Evolutionary conservation across 1,140 invertebrate species (phyloP).

Genomic region (Bombus vancouverensis): DNA sequence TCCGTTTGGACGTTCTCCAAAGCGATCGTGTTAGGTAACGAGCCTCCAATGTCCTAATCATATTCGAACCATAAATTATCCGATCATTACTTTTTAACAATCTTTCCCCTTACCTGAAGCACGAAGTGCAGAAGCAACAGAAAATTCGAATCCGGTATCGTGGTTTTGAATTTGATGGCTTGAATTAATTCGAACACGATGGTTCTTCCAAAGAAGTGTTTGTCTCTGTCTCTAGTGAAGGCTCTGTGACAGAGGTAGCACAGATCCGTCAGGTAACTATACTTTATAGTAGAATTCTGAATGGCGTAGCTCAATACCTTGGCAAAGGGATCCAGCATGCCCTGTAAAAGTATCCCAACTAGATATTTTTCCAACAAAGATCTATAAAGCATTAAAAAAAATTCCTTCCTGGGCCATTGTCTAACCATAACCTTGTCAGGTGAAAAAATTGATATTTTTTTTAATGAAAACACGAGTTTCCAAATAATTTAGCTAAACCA

Average conservation of each 20-base stretch:
- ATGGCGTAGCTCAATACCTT: conserved; percentile 96
- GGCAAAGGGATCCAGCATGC: conserved; percentile 96
- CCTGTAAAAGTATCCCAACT: conserved; percentile 75
- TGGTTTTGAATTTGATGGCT: conserved; percentile 96
- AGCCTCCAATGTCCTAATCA: conserved; percentile 89
- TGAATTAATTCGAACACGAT: conserved; percentile 97
- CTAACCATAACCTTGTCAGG: no score
- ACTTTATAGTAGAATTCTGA: conserved; percentile 93
- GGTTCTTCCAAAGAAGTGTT: conserved; percentile 93
- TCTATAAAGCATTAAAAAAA: background rate
- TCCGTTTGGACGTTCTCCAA: conserved; percentile 83
- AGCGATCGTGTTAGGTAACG: conserved; percentile 86
- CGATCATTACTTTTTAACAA: background rate
- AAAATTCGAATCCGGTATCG: conserved; percentile 96
- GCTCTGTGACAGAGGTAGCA: conserved; percentile 94
- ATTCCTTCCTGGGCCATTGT: background rate
- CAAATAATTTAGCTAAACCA: background rate
- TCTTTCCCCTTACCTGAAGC: conserved; percentile 85
- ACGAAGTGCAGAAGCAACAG: conserved; percentile 94
- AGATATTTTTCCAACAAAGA: background rate
- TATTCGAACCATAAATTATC: background rate
- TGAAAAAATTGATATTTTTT: background rate
- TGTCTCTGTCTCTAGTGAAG: conserved; percentile 96
- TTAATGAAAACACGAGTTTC: background rate
- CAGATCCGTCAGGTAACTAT: conserved; percentile 93